A percentile compares a stretch with the other conserved stretches of the same genome.
Evolutionary conservation across 2,113 vertebrate species (phyloP).

Genomic region (Coracopsis vasa): DNA sequence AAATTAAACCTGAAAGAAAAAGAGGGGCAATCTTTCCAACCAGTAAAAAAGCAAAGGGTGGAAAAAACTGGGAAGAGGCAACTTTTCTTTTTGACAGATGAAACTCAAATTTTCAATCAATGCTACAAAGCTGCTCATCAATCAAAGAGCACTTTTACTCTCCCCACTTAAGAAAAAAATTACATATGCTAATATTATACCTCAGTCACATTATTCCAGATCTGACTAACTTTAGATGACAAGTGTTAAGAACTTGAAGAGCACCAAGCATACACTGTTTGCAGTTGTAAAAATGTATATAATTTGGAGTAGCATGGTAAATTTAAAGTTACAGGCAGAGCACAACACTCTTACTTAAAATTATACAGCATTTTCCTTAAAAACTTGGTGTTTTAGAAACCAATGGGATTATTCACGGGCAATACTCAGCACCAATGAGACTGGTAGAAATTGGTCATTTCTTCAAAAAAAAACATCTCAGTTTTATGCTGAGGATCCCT

Average conservation of each 20-base stretch:
- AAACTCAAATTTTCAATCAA: not conserved
- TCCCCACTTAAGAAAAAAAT: not conserved
- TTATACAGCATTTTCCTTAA: not conserved
- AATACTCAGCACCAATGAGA: not conserved
- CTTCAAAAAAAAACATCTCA: fast-evolving
- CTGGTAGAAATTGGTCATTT: not conserved
- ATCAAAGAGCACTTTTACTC: not conserved
- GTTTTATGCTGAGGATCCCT: not conserved
- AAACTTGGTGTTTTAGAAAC: not conserved
- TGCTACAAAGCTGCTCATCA: not conserved
- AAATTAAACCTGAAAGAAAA: not conserved
- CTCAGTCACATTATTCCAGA: not conserved
- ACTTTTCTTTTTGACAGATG: not conserved
- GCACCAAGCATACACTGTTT: not conserved
- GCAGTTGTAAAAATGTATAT: not conserved
- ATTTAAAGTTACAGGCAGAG: not conserved
- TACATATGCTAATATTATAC: not conserved
- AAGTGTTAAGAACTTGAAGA: not conserved
- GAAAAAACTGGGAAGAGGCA: not conserved
- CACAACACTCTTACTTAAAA: not conserved
- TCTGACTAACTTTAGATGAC: not conserved
- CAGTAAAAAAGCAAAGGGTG: not conserved
- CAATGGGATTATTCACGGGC: not conserved
- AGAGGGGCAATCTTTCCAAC: not conserved
- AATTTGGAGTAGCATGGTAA: not conserved